Conservation (phyloP, 2,113 vertebrate genomes). For the Phyllostomus hastatus region DNA sequence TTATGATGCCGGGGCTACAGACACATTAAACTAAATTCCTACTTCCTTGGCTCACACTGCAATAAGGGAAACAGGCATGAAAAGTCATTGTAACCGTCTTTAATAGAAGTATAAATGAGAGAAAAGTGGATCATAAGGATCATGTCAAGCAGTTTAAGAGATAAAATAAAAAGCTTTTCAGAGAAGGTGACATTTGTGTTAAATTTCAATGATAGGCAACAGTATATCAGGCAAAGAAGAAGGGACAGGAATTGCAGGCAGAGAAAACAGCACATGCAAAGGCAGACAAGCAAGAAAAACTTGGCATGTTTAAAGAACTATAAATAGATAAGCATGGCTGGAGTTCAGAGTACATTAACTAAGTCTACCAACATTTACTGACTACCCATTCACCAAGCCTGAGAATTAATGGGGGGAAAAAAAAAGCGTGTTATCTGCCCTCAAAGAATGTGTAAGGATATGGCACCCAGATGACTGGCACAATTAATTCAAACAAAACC, state of each 20-base stretch:
- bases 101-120: neutral
- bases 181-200: conserved; percentile 17
- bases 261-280: conserved; percentile 43
- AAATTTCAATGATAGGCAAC: conserved; percentile 47
- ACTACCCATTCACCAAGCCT: conserved; percentile 33
- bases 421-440: neutral
- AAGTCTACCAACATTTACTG: conserved; percentile 27
- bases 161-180: conserved; percentile 10
- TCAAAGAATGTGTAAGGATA: neutral
- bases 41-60: neutral
- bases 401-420: neutral
- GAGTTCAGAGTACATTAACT: conserved; percentile 39
- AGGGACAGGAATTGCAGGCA: conserved; percentile 25
- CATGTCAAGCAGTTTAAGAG: neutral
- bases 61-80: neutral
- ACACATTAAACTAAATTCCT: neutral
- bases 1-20: neutral
- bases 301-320: conserved; percentile 35
- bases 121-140: neutral
- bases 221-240: neutral
- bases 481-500: conserved; percentile 33
- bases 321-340: conserved; percentile 31
- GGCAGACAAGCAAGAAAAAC: conserved; percentile 26
- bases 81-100: neutral
- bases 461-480: neutral